Base-by-base conservation (phyloP, 2,113 vertebrate genomes). In the Paraplagusia blochii region DNA sequence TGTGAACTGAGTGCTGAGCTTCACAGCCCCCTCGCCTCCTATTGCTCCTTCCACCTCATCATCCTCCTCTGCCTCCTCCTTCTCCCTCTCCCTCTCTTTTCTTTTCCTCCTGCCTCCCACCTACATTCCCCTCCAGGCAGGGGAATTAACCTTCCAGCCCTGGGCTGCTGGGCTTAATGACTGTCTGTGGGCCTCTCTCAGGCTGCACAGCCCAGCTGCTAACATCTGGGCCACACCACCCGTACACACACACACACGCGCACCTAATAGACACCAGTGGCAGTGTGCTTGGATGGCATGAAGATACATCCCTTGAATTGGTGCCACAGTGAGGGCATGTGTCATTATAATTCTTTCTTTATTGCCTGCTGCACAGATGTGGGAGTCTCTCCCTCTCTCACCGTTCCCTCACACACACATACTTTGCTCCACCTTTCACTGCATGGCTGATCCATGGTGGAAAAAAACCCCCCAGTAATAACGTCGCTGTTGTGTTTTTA, bases 81-180 rank as follows among this genome's bases (percentile, higher is more conserved):
- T 61, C 63, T 53, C 22, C 63, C 15, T 64, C 68, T 57, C 56
- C 46, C 53, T 53, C 56, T 74, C 76, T 53, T 22, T 59, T 68
- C 29, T 55, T 53, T 60, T 56, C 46, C 54, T 72, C 43, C 65
- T 66, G 55, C 73, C 71, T 76, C 79, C 82, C 82, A 79, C 79
- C 71, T 72, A 47, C 76, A 74, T 62, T 71, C 66, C 69, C 73
- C 83, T 75, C 72, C 65, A 77, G 76, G 82, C 73, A 11, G 71
- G 75, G 77, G 84, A 80, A 88, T 88, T 86, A 88, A 89, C 84
- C 88, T 89, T 77, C 65, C 68, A 80, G 75, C 87, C 74, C 72
- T 47, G 68, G 70, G 82, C 80, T 83, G 66, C 77, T 81, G 67
- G 72, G 77, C 83, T 83, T 88, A 89, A 90, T 89, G 88, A 85